A percentile compares a stretch with the other conserved stretches of the same genome.
Conservation (phyloP, 2,888 invertebrate species). For the Monochamus alternatus region DNA sequence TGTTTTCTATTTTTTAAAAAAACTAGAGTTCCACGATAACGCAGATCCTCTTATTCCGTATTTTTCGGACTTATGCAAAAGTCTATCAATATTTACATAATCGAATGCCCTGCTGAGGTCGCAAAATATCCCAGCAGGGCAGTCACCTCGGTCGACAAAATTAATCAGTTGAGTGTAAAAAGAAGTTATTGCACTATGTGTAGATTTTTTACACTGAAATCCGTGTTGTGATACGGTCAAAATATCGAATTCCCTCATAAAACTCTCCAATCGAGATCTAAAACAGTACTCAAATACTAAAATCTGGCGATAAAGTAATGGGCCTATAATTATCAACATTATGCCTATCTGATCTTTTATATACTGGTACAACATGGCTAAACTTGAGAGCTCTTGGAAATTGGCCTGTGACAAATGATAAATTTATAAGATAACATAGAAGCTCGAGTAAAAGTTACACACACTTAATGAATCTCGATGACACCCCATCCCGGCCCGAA, state of each 20-base stretch:
- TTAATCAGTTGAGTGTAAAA: background rate
- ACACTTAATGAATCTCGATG: no score
- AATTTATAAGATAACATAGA: background rate
- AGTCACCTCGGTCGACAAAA: background rate
- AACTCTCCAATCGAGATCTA: background rate
- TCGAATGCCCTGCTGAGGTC: constrained; percentile 8
- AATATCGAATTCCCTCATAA: background rate
- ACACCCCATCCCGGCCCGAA: no score
- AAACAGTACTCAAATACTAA: constrained; percentile 8
- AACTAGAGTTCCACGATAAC: background rate
- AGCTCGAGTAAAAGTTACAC: no score
- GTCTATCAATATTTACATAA: constrained; percentile 3
- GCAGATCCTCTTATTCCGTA: background rate
- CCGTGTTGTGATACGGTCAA: background rate
- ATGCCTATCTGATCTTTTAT: constrained; percentile 1
- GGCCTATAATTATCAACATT: constrained; percentile 10
- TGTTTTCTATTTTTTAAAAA: constrained; percentile 5
- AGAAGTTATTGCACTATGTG: background rate
- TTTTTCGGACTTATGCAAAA: background rate
- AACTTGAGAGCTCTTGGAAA: background rate
- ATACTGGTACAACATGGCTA: constrained; percentile 2
- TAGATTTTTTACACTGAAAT: background rate
- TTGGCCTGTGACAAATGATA: background rate
- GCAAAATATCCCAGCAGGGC: constrained; percentile 4
- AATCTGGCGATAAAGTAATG: constrained; percentile 2